Percentiles rank a stretch among this genome's conserved stretches.
Evolutionary conservation across 2,797 vertebrate species (phyloP).

Genomic region (Galaxias olidus): DNA sequence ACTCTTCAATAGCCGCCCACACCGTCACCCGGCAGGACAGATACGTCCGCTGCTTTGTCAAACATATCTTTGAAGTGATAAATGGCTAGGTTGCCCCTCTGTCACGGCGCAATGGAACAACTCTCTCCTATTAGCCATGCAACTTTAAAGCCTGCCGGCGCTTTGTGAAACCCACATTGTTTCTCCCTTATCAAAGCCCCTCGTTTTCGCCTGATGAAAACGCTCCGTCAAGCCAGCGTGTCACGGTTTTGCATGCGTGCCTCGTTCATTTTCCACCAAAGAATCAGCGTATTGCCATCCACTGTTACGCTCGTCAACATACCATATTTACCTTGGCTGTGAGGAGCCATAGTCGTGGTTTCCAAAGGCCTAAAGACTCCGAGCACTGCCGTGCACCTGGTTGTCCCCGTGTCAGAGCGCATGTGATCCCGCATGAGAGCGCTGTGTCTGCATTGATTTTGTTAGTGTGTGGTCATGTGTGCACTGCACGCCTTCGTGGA

Average conservation of each 20-base stretch:
- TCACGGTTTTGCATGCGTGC: conserved; percentile 13
- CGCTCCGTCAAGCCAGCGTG: conserved; percentile 6
- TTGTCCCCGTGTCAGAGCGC: conserved; percentile 6
- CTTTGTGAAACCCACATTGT: conserved; percentile 34
- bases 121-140: conserved; percentile 50
- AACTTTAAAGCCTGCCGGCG: conserved; percentile 17
- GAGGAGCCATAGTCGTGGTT: conserved; percentile 34
- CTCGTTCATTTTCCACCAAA: not conserved
- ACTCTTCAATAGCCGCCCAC: no score
- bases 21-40: no score
- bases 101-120: conserved; percentile 40
- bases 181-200: conserved; percentile 40
- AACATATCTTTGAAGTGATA: conserved; percentile 52
- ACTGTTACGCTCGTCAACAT: not conserved
- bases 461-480: not conserved
- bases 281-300: not conserved
- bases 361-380: conserved; percentile 62
- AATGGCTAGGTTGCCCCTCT: conserved; percentile 43
- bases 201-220: conserved; percentile 50
- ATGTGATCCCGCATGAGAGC: conserved; percentile 49
- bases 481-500: not conserved
- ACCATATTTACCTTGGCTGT: not conserved
- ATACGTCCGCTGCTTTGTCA: conserved; percentile 22
- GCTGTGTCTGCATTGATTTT: not conserved
- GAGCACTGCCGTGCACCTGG: conserved; percentile 52